These are phyloP conservation scores for Pollenia angustigena DNA, from an alignment of 2,888 invertebrate genomes.

Conservation along the genomic window DNA sequence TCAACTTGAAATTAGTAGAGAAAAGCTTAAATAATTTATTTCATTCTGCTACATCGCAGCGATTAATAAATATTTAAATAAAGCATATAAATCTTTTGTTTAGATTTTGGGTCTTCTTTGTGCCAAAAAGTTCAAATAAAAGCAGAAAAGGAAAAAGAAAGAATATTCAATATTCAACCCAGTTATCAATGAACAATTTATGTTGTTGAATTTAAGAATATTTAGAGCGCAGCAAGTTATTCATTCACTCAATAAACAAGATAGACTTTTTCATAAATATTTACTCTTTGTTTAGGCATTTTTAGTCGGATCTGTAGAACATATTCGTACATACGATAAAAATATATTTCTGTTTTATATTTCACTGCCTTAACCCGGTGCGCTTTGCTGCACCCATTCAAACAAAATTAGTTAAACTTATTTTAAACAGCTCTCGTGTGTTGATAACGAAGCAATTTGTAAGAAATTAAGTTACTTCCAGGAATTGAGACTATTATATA, in stretches of 20 bases:
- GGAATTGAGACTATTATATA: too few relatives aligned
- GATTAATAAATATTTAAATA: slow-evolving; percentile 63
- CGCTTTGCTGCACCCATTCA: not conserved
- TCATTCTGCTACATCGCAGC: slow-evolving; percentile 10
- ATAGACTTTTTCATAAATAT: slow-evolving; percentile 58
- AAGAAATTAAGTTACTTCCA: too few relatives aligned
- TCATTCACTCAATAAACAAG: slow-evolving; percentile 43
- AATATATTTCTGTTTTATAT: slow-evolving; percentile 40
- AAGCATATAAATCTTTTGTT: slow-evolving; percentile 62
- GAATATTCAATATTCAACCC: slow-evolving; percentile 39
- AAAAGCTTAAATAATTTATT: slow-evolving; percentile 15
- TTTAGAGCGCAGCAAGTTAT: slow-evolving; percentile 22
- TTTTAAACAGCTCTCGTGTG: too few relatives aligned
- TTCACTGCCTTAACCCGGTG: not conserved
- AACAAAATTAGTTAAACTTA: too few relatives aligned
- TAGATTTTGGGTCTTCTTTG: slow-evolving; percentile 32
- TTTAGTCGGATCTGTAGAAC: not conserved
- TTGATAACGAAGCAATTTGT: too few relatives aligned
- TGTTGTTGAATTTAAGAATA: slow-evolving; percentile 1
- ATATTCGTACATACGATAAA: slow-evolving; percentile 11
- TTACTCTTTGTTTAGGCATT: slow-evolving; percentile 44
- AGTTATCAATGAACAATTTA: slow-evolving; percentile 61
- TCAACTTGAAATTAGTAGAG: slow-evolving; percentile 12
- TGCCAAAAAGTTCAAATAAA: not conserved
- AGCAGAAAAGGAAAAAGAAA: not conserved